Conservation (phyloP, 2,113 vertebrate species). For the Bombycilla garrulus region DNA sequence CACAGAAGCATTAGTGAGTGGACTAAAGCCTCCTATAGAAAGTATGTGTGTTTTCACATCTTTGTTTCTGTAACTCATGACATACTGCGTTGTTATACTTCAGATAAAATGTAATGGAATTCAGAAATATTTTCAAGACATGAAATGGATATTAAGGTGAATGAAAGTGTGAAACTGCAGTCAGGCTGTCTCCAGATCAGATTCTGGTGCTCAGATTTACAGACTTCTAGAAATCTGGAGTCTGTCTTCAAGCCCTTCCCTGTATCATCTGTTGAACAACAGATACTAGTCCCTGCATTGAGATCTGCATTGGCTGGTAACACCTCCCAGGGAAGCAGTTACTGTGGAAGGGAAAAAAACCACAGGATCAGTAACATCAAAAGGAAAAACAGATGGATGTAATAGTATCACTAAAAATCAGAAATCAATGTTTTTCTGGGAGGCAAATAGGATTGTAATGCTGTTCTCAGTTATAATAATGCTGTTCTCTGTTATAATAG, state of each 20-base stretch:
- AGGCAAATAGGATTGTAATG: background rate
- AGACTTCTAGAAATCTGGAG: background rate
- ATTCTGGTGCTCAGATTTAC: background rate
- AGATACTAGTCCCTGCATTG: background rate
- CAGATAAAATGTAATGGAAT: background rate
- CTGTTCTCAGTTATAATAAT: background rate
- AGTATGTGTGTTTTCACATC: slow-evolving; percentile 77
- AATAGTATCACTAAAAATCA: background rate
- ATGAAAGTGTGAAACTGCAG: background rate
- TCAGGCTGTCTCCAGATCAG: background rate
- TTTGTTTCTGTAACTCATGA: background rate
- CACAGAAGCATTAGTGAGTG: slow-evolving; percentile 94
- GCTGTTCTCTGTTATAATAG: background rate
- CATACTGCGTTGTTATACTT: background rate
- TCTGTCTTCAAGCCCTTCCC: background rate
- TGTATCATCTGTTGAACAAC: accelerated
- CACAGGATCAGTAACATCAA: background rate
- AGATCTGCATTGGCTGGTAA: background rate
- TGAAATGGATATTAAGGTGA: background rate
- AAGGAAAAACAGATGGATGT: background rate
- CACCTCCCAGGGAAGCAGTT: background rate
- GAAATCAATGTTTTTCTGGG: background rate
- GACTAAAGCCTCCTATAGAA: slow-evolving; percentile 94
- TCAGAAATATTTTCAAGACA: background rate
- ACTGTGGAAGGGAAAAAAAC: background rate